Percentiles rank a stretch among this genome's conserved stretches.
phyloP scores from a whole-genome alignment of 2,113 vertebrate species.

The Nerophis ophidion region DNA sequence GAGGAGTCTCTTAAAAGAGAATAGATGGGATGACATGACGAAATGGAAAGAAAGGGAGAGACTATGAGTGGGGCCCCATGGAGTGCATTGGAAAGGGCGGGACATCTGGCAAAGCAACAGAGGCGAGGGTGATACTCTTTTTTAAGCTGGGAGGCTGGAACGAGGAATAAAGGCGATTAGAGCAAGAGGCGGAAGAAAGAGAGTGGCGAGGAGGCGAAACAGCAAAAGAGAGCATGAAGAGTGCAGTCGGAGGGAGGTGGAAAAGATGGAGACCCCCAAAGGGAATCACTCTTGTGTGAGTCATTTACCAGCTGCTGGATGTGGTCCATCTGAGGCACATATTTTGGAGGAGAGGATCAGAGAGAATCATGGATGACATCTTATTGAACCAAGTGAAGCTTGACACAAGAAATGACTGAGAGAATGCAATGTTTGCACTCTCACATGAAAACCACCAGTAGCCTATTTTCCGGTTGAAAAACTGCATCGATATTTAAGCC shows the following conservation, averaged over 20 bases:
- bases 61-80: not conserved
- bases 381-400: conserved; percentile 14
- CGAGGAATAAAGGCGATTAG: conserved; percentile 45
- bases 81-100: not conserved
- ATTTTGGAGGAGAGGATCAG: conserved; percentile 28
- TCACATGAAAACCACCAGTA: no score
- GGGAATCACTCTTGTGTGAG: conserved; percentile 40
- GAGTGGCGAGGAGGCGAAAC: conserved; percentile 10
- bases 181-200: conserved; percentile 10
- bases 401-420: conserved; percentile 2
- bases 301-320: conserved; percentile 42
- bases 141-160: conserved; percentile 12
- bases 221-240: conserved; percentile 20
- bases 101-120: conserved; percentile 26
- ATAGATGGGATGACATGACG: not conserved
- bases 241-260: conserved; percentile 20
- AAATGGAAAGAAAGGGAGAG: conserved; percentile 1
- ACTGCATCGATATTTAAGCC: no score
- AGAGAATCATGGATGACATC: conserved; percentile 33
- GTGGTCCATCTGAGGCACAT: conserved; percentile 16
- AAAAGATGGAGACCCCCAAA: conserved; percentile 12
- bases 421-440: conserved; percentile 4
- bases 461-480: no score
- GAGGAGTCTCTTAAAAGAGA: conserved; percentile 2
- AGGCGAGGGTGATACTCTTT: conserved; percentile 11